Conservation (phyloP, 2,113 vertebrate species). For the Sapayoa aenigma region DNA sequence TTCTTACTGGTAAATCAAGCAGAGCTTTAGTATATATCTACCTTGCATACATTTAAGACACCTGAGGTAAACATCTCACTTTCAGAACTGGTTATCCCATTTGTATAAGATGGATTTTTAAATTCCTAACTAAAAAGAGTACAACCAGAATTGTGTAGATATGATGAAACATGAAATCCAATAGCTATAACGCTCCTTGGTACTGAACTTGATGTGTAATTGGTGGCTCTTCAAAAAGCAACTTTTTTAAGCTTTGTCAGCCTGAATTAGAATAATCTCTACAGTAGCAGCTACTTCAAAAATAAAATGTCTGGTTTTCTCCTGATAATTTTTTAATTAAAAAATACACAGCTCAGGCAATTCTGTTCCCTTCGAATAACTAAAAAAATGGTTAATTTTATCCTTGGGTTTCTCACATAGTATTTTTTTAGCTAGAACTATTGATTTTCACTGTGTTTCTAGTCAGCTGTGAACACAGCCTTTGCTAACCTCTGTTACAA, state of each 20-base stretch:
- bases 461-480: neutral
- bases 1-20: neutral
- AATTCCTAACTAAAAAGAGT: neutral
- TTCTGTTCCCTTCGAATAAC: neutral
- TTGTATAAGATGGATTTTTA: neutral
- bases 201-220: neutral
- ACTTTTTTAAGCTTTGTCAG: neutral
- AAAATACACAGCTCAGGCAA: neutral
- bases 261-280: neutral
- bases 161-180: neutral
- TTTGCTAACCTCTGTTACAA: neutral
- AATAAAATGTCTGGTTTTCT: neutral
- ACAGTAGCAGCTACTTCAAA: neutral
- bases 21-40: neutral
- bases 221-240: neutral
- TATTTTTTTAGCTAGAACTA: neutral
- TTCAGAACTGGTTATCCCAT: neutral
- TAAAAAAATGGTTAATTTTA: neutral
- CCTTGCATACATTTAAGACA: neutral
- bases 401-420: neutral
- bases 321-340: neutral
- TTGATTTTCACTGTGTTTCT: neutral
- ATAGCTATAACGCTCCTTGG: neutral
- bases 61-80: neutral
- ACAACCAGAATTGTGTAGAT: neutral